Percentiles rank a stretch among this genome's conserved stretches.
These are phyloP conservation scores for Hirtodrosophila duncani DNA, from an alignment of 2,888 invertebrate species.

Conservation along the genomic window DNA sequence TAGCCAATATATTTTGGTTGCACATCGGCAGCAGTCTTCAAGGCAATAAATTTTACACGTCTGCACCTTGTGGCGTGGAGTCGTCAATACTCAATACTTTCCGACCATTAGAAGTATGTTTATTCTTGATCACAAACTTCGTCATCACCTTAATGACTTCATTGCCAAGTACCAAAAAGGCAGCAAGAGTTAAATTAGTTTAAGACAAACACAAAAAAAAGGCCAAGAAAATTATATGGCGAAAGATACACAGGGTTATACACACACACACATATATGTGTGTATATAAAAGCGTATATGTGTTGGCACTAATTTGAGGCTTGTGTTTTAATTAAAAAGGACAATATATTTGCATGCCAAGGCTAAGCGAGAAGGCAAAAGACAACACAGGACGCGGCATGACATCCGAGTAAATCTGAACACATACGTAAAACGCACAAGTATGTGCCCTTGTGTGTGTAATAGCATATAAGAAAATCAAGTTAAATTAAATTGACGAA, in stretches of 20 bases:
- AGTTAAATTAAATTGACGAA: slow-evolving; percentile 58
- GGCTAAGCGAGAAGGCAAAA: slow-evolving; percentile 9
- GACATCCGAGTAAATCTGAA: slow-evolving; percentile 2
- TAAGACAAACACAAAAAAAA: slow-evolving; percentile 21
- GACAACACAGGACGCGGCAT: slow-evolving; percentile 18
- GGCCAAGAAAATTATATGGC: slow-evolving; percentile 10
- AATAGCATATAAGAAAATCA: slow-evolving; percentile 24
- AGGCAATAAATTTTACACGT: too few relatives aligned
- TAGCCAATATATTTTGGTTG: too few relatives aligned
- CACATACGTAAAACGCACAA: too few relatives aligned
- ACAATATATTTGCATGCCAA: slow-evolving; percentile 65
- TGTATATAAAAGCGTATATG: slow-evolving; percentile 23
- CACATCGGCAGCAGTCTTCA: too few relatives aligned
- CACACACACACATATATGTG: slow-evolving; percentile 11
- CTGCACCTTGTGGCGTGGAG: too few relatives aligned
- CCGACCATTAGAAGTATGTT: too few relatives aligned
- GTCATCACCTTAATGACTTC: slow-evolving; percentile 48
- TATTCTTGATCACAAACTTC: too few relatives aligned
- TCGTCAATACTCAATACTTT: too few relatives aligned
- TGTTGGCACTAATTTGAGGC: slow-evolving; percentile 50
- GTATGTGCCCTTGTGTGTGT: not conserved
- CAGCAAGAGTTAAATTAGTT: slow-evolving; percentile 24
- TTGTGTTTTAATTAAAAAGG: slow-evolving; percentile 67
- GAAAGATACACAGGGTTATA: slow-evolving; percentile 17
- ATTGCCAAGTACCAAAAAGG: slow-evolving; percentile 16